Percentiles rank a stretch among this genome's conserved stretches.
phyloP scores from a whole-genome alignment of 2,797 vertebrate genomes.

The Siniperca undulata region DNA sequence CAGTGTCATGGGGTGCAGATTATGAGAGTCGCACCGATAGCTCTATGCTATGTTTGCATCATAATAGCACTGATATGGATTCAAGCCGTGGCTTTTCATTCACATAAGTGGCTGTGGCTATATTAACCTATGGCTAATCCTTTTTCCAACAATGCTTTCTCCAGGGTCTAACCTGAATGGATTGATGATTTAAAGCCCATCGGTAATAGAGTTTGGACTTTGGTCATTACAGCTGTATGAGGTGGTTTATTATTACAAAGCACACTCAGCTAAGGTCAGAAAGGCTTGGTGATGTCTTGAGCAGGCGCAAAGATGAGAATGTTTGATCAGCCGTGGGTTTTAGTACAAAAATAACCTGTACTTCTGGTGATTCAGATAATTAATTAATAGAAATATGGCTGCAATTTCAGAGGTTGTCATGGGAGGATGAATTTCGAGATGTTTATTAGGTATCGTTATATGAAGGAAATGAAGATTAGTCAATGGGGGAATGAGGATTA shows the following conservation, averaged over 20 bases:
- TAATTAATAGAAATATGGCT: not conserved
- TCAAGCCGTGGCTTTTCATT: not conserved
- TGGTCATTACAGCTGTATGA: conserved; percentile 55
- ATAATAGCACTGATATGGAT: not conserved
- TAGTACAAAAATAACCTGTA: not conserved
- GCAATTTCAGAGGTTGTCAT: not conserved
- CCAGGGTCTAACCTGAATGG: not conserved
- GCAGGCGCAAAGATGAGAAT: not conserved
- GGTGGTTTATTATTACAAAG: conserved; percentile 61
- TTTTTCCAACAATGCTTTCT: not conserved
- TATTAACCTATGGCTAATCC: not conserved
- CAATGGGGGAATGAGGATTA: not conserved
- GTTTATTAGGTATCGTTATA: not conserved
- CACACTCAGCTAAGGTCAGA: conserved; percentile 26
- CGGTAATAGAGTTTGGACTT: conserved; percentile 63
- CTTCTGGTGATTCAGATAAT: not conserved
- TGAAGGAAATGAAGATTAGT: not conserved
- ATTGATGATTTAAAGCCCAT: conserved; percentile 17
- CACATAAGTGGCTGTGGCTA: not conserved
- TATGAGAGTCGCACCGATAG: conserved; percentile 72
- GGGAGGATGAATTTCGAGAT: not conserved
- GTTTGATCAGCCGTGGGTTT: not conserved
- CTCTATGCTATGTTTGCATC: conserved; percentile 42
- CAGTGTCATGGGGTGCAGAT: conserved; percentile 88
- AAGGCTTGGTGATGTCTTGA: conserved; percentile 24